Conservation (phyloP, 2,113 vertebrate genomes). For the Indicator maculatus region DNA sequence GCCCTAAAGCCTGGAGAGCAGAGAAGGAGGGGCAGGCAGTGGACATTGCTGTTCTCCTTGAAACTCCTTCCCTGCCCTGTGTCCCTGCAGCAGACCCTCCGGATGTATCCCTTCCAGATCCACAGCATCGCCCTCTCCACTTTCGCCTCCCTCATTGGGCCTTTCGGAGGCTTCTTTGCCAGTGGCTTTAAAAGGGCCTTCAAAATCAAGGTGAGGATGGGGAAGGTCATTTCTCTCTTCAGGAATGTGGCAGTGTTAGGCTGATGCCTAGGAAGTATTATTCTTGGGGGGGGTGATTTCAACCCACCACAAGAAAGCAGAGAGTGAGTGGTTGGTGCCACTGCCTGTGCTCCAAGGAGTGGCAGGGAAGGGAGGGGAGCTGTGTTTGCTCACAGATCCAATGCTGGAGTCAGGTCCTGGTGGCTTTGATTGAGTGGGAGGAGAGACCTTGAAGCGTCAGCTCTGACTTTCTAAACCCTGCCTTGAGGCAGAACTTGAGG, state of each 20-base stretch:
- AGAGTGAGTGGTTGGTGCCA: neutral
- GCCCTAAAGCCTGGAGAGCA: neutral
- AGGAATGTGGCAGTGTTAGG: no score
- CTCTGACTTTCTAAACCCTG: neutral
- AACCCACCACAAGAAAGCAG: neutral
- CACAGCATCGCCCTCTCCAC: conserved; percentile 96
- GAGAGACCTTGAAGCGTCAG: neutral
- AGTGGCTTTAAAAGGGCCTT: conserved; percentile 98
- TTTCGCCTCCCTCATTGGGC: conserved; percentile 95
- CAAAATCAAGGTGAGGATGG: conserved; percentile 91
- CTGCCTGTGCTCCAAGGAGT: neutral
- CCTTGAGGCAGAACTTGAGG: neutral
- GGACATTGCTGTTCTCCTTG: neutral
- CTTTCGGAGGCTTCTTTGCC: conserved; percentile 97
- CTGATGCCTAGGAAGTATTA: no score
- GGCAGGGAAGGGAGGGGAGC: neutral
- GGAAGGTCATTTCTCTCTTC: no score
- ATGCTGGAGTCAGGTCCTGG: neutral
- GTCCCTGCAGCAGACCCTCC: conserved; percentile 83
- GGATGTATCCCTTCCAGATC: conserved; percentile 97
- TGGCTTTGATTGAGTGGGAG: neutral
- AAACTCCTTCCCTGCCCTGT: neutral
- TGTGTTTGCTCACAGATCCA: neutral
- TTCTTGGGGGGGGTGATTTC: no score
- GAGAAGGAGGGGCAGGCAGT: neutral